phyloP scores from a whole-genome alignment of 35 echinoderm and acorn worm species.

The Hemicentrotus pulcherrimus region DNA sequence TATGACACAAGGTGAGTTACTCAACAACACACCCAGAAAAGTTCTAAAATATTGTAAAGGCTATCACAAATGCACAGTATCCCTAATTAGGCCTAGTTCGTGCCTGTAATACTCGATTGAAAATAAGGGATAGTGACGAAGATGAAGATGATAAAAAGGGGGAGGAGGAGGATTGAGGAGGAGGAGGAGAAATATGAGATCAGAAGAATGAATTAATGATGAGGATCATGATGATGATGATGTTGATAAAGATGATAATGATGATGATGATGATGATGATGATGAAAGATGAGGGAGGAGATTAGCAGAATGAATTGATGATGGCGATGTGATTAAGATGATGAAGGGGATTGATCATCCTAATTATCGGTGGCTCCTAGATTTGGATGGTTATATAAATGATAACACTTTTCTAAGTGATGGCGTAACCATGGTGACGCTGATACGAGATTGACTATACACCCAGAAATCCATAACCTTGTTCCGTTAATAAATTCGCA shows the following conservation, averaged over 20 bases:
- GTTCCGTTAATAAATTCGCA: no score
- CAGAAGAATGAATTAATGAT: neutral
- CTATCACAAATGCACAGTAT: no score
- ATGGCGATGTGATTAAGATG: neutral
- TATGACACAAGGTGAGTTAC: constrained; percentile 44
- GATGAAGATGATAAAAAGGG: neutral
- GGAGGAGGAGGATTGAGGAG: neutral
- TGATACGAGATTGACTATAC: no score
- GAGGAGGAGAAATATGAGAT: neutral
- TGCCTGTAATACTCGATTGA: neutral
- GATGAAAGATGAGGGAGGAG: neutral
- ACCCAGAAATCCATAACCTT: no score
- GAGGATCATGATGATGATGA: constrained; percentile 33
- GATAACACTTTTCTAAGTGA: no score
- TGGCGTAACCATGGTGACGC: no score
- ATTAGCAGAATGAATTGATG: neutral
- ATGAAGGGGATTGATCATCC: no score
- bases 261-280: constrained; percentile 22
- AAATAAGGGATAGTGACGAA: neutral
- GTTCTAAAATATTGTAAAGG: neutral
- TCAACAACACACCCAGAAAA: neutral
- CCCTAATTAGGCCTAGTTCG: no score
- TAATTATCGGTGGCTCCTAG: no score
- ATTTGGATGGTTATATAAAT: no score
- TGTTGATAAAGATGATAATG: constrained; percentile 35